Conservation (phyloP, 2,888 invertebrate genomes). For the Hyposoter didymator region DNA sequence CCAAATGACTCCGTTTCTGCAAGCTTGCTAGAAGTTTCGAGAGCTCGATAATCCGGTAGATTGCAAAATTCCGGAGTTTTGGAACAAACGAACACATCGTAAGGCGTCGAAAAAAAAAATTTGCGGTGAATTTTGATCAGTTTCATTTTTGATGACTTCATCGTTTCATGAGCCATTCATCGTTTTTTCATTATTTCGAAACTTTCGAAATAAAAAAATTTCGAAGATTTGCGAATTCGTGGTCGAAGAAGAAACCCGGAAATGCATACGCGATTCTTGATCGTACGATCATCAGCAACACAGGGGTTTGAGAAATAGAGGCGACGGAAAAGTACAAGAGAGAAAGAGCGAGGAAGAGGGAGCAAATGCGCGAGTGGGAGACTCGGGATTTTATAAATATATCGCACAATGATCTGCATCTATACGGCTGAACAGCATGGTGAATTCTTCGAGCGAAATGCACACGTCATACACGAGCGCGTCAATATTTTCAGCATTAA, state of each 20-base stretch:
- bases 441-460: neutral
- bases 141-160: neutral
- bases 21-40: no score
- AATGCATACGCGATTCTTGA: neutral
- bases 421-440: conserved; percentile 12
- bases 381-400: conserved; percentile 79
- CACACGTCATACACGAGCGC: neutral
- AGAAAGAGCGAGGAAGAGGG: conserved; percentile 44
- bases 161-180: no score
- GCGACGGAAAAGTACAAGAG: neutral
- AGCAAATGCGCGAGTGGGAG: conserved; percentile 50
- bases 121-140: neutral
- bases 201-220: neutral
- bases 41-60: no score
- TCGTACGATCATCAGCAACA: neutral
- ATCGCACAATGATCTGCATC: conserved; percentile 57
- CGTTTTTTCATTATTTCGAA: neutral
- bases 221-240: neutral
- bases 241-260: conserved; percentile 14
- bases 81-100: no score
- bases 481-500: neutral
- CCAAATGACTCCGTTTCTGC: neutral
- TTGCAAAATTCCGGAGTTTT: no score
- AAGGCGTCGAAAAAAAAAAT: no score
- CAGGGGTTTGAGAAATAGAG: neutral